Conservation (phyloP, 64 coral and sea anemone genomes). For the Exaiptasia diaphana region DNA sequence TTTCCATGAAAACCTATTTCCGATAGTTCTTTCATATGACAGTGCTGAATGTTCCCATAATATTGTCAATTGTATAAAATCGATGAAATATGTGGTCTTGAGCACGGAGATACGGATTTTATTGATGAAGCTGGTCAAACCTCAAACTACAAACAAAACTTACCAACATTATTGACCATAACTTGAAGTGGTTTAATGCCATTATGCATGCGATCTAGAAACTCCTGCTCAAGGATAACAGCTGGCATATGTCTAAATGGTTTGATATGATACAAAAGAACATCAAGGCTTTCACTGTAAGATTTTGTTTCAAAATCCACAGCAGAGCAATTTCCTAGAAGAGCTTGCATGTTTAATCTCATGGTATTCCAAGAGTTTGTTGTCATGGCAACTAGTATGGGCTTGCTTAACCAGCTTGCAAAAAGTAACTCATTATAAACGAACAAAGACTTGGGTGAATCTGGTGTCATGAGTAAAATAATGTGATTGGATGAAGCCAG, state of each 20-base stretch:
- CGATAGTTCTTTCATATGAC: too few species aligned
- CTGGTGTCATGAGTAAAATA: slow-evolving; percentile 59
- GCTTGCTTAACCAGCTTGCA: slow-evolving; percentile 72
- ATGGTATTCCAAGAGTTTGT: slow-evolving; percentile 68
- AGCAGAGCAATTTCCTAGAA: slow-evolving; percentile 72
- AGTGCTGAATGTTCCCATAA: too few species aligned
- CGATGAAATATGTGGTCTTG: too few species aligned
- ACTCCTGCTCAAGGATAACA: slow-evolving; percentile 89
- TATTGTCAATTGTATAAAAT: too few species aligned
- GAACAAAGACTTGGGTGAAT: slow-evolving; percentile 71
- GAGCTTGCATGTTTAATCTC: slow-evolving; percentile 62
- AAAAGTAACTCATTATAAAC: slow-evolving; percentile 78
- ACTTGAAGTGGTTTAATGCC: slow-evolving; percentile 71
- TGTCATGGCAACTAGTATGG: slow-evolving; percentile 62
- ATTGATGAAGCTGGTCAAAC: too few species aligned
- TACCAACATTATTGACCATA: slow-evolving; percentile 24
- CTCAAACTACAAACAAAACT: too few species aligned
- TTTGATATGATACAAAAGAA: slow-evolving; percentile 78
- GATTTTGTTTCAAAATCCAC: slow-evolving; percentile 68
- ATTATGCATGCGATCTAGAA: slow-evolving; percentile 73
- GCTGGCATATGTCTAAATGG: slow-evolving; percentile 76
- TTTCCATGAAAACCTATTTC: too few species aligned
- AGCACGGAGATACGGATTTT: too few species aligned
- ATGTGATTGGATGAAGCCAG: slow-evolving; percentile 40
- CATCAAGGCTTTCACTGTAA: slow-evolving; percentile 67